Evolutionary conservation across 1,140 invertebrate genomes (phyloP), one percentile per base, ranked within the genome.

Genomic region (Leptopilina boulardi): DNA sequence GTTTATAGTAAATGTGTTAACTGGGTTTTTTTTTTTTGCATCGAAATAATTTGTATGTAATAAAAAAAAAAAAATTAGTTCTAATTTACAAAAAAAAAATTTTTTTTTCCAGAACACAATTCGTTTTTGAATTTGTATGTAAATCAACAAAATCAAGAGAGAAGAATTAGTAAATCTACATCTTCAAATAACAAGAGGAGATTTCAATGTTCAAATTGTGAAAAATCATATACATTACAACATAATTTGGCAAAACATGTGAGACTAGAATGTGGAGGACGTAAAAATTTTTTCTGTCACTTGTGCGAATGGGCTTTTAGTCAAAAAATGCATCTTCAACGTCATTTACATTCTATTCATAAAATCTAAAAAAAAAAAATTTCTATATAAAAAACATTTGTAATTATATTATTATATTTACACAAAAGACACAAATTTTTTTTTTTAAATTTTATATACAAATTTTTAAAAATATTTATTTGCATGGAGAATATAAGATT

Each of bases 271-370:
- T 66, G 59, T 30, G 59, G 59, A 30, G 59, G 59, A 5, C 59
- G 59, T 30, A 66, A 66, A 66, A 66, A 66, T 15, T 66, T 66
- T 66, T 13, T 66, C 15, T 66, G 59, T 5, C 23, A n/a, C 8
- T 26, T 66, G 23, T 66, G 59, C n/a, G 23, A 66, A n/a, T 66
- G 59, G 59, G 23, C 59, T 5, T 66, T 66, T 15, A 30, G 23
- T 66, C 59, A 66, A 66, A 66, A 66, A 66, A 66, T 66, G 59
- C 59, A 66, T 66, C 59, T 66, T n/a, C 59, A 66, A 30, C 59
- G 59, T 4, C 59, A 66, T 15, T 66, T 66, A 66, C 23, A 30
- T 66, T 26, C 59, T 23, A 26, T 66, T 66, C 59, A 66, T 34
- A 66, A 66, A 66, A 34, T 66, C 11, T 30, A n/a, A 21, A 54